Conservation (phyloP, 2,888 invertebrate species). For the Agriopis marginaria region DNA sequence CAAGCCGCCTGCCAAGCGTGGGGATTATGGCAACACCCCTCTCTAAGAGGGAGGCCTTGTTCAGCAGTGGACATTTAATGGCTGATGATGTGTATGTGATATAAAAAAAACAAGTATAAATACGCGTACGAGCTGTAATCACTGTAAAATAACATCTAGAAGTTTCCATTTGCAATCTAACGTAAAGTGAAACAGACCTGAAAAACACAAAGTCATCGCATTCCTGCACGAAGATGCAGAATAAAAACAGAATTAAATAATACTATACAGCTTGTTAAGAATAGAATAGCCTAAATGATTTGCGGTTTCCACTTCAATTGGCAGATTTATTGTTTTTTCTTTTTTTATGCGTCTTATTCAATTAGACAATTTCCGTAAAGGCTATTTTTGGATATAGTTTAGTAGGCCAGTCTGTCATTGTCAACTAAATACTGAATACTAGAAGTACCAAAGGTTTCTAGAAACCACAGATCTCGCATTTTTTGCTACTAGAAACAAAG, state of each 20-base stretch:
- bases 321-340: slow-evolving; percentile 46
- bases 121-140: background rate
- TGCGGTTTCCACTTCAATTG: slow-evolving; percentile 49
- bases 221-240: slow-evolving; percentile 60
- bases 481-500: too few relatives aligned
- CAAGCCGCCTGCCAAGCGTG: too few relatives aligned
- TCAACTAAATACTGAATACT: background rate
- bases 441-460: too few relatives aligned
- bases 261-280: slow-evolving; percentile 30
- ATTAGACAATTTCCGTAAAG: slow-evolving; percentile 51
- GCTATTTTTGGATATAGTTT: slow-evolving; percentile 25
- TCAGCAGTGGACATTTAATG: too few relatives aligned
- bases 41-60: too few relatives aligned
- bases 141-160: background rate
- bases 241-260: slow-evolving; percentile 40
- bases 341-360: slow-evolving; percentile 50
- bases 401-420: slow-evolving; percentile 5
- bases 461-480: too few relatives aligned
- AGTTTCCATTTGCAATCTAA: slow-evolving; percentile 2
- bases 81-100: too few relatives aligned
- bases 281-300: slow-evolving; percentile 53
- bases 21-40: too few relatives aligned
- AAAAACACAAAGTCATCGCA: slow-evolving; percentile 49
- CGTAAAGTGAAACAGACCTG: slow-evolving; percentile 4
- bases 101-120: too few relatives aligned